These are phyloP conservation scores for Eupithecia pulchellata DNA, from an alignment of 2,888 invertebrate genomes.

Conservation along the genomic window DNA sequence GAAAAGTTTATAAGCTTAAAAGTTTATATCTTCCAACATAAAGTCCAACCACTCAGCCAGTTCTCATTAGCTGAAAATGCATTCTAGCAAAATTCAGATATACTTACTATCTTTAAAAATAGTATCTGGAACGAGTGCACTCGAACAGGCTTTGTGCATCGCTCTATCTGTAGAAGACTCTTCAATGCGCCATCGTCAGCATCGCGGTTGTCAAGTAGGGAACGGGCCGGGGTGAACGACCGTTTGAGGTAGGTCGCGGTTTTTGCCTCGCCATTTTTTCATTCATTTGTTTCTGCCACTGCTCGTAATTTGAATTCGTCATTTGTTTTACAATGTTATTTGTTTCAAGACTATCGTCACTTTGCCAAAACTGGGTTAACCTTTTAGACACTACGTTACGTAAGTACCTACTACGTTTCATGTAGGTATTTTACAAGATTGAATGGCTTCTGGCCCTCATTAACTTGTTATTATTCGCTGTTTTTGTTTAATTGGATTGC, in stretches of 20 bases:
- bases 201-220: slow-evolving; percentile 50
- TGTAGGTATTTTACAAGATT: background rate
- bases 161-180: slow-evolving; percentile 65
- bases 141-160: slow-evolving; percentile 67
- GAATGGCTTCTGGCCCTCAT: background rate
- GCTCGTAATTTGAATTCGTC: background rate
- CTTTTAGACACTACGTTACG: too few species aligned
- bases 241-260: slow-evolving; percentile 53
- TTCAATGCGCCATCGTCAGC: slow-evolving; percentile 60
- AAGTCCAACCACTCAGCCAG: background rate
- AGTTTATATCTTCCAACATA: background rate
- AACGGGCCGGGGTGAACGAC: slow-evolving; percentile 46
- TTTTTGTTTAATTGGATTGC: background rate
- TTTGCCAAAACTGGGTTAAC: background rate
- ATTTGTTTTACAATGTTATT: background rate
- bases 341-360: background rate
- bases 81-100: slow-evolving; percentile 58
- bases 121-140: slow-evolving; percentile 66
- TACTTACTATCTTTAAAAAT: slow-evolving; percentile 69
- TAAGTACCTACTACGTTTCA: too few species aligned
- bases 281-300: background rate
- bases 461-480: slow-evolving; percentile 1
- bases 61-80: slow-evolving; percentile 50
- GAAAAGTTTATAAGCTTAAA: background rate
- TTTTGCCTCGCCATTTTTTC: slow-evolving; percentile 21